Base-by-base conservation (phyloP, 2,888 invertebrate species). In the Hecatera dysodea region DNA sequence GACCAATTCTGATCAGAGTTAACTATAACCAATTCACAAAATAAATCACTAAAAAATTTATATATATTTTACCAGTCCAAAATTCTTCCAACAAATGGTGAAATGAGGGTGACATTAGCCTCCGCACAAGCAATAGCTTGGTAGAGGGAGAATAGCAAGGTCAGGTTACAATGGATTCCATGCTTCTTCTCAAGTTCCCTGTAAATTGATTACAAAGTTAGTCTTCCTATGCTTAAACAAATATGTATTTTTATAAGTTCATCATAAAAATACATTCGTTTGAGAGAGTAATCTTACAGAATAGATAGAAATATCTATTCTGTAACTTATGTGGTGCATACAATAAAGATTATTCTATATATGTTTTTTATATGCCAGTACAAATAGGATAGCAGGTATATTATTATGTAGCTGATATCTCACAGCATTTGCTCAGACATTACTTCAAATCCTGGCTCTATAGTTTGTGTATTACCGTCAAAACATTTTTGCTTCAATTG, bases 121-220 rank as follows among this genome's bases (percentile, higher is more conserved):
- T 99, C 99, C 22, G 99, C 99, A 94, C 99, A 99, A 0, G 99
- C 99, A 50, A 99, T 98, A 4, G 99, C 99, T 97, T 99, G 99
- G 62, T 98, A 97, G 90, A 99, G 98, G 44, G 98, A 98, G 93
- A 99, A 99, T 64, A 99, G 94, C 68, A 99, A 96, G 0, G 99
- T 99, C 93, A 99, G 96, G 95, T 99, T 99, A 95, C 99, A 99
- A 90, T 99, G 99, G 78, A 99, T 98, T 62, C 98, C 98, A 93
- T 99, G 97, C 87, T 99, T 97, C 86, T 98, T 97, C 94, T 99
- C 99, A 85, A 99, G 93, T 87, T 98, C 97, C 91, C 98, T 98
- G 91, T 60, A 94, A 96, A 89, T 42, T 55, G 1, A 52, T 57
- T 22, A 19, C 1, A 33, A 68, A 48, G 29, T 67, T 12, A 12